Conservation (phyloP, 2,888 invertebrate genomes). For the Nemotelus pantherinus region DNA sequence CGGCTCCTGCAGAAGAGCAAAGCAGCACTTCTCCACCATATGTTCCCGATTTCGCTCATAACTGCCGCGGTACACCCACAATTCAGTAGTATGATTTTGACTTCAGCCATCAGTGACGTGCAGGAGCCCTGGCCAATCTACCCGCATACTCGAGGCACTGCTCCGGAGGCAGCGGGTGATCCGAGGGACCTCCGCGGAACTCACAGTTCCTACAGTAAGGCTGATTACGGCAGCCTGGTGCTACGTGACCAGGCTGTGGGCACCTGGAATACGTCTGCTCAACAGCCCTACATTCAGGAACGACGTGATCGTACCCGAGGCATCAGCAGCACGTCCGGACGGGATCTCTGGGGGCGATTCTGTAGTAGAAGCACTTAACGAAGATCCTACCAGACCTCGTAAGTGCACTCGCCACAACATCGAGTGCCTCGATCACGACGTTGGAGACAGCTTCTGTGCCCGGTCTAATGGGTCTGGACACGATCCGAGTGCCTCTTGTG, state of each 20-base stretch:
- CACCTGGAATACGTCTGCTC: not conserved
- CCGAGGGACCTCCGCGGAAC: not conserved
- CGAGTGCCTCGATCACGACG: not conserved
- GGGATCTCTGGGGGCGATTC: not conserved
- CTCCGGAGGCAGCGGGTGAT: not conserved
- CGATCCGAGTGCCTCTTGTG: not conserved
- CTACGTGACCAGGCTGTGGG: not conserved
- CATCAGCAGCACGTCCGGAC: slow-evolving; percentile 5
- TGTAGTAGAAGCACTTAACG: slow-evolving; percentile 14
- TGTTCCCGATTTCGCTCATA: not conserved
- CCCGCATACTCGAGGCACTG: not conserved
- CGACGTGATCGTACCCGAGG: slow-evolving; percentile 24
- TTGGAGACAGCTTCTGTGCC: not conserved
- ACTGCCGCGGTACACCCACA: not conserved
- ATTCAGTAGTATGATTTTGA: too few relatives aligned
- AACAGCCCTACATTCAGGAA: not conserved
- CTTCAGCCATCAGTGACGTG: not conserved
- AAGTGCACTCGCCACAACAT: not conserved
- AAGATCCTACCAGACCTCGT: not conserved
- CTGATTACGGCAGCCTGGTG: not conserved
- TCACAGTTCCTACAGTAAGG: slow-evolving; percentile 3
- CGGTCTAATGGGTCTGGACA: not conserved
- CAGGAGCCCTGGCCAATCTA: not conserved
- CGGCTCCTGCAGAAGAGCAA: not conserved
- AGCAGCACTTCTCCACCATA: not conserved